phyloP scores from a whole-genome alignment of 1,140 invertebrate genomes.

The Drosophila bifasciata region DNA sequence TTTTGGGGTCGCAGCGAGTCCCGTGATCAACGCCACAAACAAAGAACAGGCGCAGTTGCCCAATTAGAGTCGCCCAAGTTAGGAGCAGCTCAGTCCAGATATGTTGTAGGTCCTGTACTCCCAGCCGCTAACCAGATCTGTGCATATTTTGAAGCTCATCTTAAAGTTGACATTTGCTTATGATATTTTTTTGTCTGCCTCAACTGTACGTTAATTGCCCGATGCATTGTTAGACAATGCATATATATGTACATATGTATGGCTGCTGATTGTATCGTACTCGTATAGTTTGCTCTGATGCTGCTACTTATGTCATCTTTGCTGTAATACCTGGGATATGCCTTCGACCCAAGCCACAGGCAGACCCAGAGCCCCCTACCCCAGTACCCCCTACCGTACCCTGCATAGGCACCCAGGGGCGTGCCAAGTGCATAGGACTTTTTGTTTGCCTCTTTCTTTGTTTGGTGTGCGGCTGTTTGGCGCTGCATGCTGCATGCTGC shows the following conservation, averaged over 20 bases:
- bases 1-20: neutral
- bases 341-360: neutral
- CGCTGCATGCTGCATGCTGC: too few relatives aligned
- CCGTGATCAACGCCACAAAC: neutral
- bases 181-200: constrained; percentile 49
- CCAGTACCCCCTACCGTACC: too few relatives aligned
- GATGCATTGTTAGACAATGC: constrained; percentile 48
- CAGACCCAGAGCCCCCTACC: neutral
- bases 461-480: constrained; percentile 11
- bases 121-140: constrained; percentile 26
- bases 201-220: constrained; percentile 43
- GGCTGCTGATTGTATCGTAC: constrained; percentile 37
- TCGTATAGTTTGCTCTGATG: constrained; percentile 18
- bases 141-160: constrained; percentile 51
- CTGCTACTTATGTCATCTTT: constrained; percentile 64
- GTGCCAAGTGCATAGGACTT: constrained; percentile 65
- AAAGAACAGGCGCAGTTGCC: constrained; percentile 40
- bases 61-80: constrained; percentile 35
- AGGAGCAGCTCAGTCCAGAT: too few relatives aligned
- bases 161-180: constrained; percentile 64
- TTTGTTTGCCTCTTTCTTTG: constrained; percentile 48
- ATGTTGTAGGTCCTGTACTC: constrained; percentile 26
- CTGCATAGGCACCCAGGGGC: constrained; percentile 19
- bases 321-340: constrained; percentile 37
- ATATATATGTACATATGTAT: neutral